phyloP scores from a whole-genome alignment of 2,797 vertebrate genomes.

The Heteromormyrus szaboi region DNA sequence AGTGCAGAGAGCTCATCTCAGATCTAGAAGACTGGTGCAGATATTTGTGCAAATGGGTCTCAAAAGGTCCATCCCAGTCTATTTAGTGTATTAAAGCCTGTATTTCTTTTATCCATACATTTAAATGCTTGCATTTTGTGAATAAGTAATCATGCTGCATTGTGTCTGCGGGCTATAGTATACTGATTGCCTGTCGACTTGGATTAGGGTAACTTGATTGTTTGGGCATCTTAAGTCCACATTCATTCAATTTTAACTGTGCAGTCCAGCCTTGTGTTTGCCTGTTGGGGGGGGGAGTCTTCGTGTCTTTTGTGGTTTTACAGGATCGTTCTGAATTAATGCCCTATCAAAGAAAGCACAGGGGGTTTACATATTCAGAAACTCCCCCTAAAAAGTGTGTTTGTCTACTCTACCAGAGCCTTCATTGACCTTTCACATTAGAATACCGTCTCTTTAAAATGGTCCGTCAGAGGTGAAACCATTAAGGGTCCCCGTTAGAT shows the following conservation, averaged over 20 bases:
- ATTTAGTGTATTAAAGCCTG: slow-evolving; percentile 20
- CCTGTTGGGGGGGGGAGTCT: slow-evolving; percentile 25
- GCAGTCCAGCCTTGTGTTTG: slow-evolving; percentile 11
- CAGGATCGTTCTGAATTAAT: slow-evolving; percentile 56
- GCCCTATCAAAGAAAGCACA: slow-evolving; percentile 52
- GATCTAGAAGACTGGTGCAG: slow-evolving; percentile 10
- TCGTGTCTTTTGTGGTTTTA: slow-evolving; percentile 42
- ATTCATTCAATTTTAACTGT: slow-evolving; percentile 38
- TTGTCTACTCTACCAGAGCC: slow-evolving; percentile 49
- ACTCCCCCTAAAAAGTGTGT: slow-evolving; percentile 50
- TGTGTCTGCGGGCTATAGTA: slow-evolving; percentile 51
- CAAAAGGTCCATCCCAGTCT: slow-evolving; percentile 18
- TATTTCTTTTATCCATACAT: slow-evolving; percentile 21
- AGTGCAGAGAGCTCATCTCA: slow-evolving; percentile 10
- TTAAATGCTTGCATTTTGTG: slow-evolving; percentile 28
- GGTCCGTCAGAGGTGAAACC: not conserved
- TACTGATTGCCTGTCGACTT: slow-evolving; percentile 59
- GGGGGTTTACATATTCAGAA: slow-evolving; percentile 55
- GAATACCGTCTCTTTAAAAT: slow-evolving; percentile 36
- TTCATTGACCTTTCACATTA: slow-evolving; percentile 46
- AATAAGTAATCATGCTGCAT: slow-evolving; percentile 40
- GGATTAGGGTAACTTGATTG: slow-evolving; percentile 62
- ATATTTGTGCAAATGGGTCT: slow-evolving; percentile 26
- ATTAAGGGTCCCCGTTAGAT: slow-evolving; percentile 8
- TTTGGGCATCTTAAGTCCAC: slow-evolving; percentile 52